Evolutionary conservation across 2,888 invertebrate genomes (phyloP), one percentile per base, ranked within the genome.

Genomic region (Tetragonisca angustula): DNA sequence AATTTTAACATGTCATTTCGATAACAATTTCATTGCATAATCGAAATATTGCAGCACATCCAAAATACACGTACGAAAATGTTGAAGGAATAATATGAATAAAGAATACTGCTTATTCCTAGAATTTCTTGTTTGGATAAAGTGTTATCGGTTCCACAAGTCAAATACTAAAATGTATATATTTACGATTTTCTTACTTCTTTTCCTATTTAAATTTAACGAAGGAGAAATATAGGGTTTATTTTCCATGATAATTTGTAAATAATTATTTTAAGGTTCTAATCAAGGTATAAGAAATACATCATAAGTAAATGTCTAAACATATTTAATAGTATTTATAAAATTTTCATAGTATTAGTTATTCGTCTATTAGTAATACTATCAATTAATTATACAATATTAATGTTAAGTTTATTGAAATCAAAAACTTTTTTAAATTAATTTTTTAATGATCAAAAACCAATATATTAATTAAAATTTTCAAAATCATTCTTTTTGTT

Each of bases 1-100:
- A 36, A 36, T 36, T 56, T 56, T 65, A 62, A 62, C 27, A 2
- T n/a, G 56, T 80, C 69, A 69, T 15, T 50, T 72, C 68, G 36
- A 36, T 56, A 50, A 32, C 54, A 24, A 4, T 5, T 1, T 4
- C 13, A 15, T 80, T 78, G 68, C 69, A n/a, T 59, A 69, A 80
- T 78, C 32, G 4, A 32, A 32, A 32, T 32, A 32, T 32, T 32
- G 9, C 36, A 36, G 36, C 36, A 36, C 36, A 61, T 24, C 32
- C 36, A 21, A n/a, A 21, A 19, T 70, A 54, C 54, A 17, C 4
- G 21, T 15, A 52, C 15, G 32, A 59, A 36, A 79, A 76, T 67
- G 50, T 79, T 50, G 27, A 13, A 43, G 43, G 49, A 61, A 27
- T 59, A 19, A 43, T 59, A 24, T 43, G 19, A 17, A n/a, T 24